Evolutionary conservation across 2,797 vertebrate genomes (phyloP), one percentile per base, ranked within the genome.

Genomic region (Pseudocheirus occidentalis): DNA sequence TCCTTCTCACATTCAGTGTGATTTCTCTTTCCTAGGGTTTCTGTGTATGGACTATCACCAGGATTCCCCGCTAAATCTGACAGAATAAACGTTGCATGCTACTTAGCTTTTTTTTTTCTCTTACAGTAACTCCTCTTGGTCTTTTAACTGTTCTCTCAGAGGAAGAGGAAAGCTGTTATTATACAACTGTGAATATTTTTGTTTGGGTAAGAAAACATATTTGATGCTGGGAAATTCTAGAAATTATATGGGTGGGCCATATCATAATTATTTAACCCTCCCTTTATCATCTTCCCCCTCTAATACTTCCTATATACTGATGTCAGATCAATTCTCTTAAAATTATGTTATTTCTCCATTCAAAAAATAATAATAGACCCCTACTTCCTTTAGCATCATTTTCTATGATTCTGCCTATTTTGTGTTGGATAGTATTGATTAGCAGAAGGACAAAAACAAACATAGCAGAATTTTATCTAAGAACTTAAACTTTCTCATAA

Each of bases 131-230:
- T n/a, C 5, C 54, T 91, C 96, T 90, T 90, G 40, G 66, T 94
- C 91, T 92, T 96, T 96, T 94, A 93, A 81, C 53, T 34, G 91
- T n/a, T 95, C 91, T 52, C 90, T 90, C 57, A 28, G 18, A 4
- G 1, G 89, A 58, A 62, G n/a, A 92, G 31, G 34, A 52, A 24
- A 52, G 21, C 90, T 46, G 2, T 29, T 6, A 0, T 54, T 95
- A 52, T 1, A 16, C 9, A 12, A 18, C 40, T 53, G 34, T 2
- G n/a, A 40, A 55, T 24, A 5, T 0, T 94, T 97, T 18, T 50
- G 4, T 95, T 93, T 66, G 58, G 92, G 55, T 24, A 56, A 0
- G 52, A 14, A 58, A 90, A 56, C 27, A 92, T 5, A 7, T 2
- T 6, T 12, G 6, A 14, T 5, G 24, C 66, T 0, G 31, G 24